Conservation (phyloP, 2,888 invertebrate genomes). For the Calliopum simillimum region DNA sequence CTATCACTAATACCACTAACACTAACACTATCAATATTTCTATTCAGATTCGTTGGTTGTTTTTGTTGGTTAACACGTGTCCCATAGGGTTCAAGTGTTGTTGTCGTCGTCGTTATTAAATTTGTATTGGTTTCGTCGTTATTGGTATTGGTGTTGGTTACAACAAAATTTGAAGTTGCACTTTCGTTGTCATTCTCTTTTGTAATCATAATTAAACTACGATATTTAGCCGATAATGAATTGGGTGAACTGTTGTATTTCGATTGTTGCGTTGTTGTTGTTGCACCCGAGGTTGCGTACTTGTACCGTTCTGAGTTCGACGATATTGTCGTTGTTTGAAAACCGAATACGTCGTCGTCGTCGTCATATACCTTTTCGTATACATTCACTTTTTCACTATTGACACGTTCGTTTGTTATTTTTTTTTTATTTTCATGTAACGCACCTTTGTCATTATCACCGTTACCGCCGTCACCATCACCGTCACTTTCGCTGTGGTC, state of each 20-base stretch:
- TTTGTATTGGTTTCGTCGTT: slow-evolving; percentile 23
- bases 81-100: slow-evolving; percentile 24
- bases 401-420: slow-evolving; percentile 27
- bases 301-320: background rate
- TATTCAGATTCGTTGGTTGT: slow-evolving; percentile 12
- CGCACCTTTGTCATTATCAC: slow-evolving; percentile 38
- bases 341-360: slow-evolving; percentile 45
- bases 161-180: slow-evolving; percentile 36
- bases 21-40: slow-evolving; percentile 13
- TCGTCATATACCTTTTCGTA: slow-evolving; percentile 20
- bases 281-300: slow-evolving; percentile 18
- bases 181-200: slow-evolving; percentile 70
- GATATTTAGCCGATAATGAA: slow-evolving; percentile 76
- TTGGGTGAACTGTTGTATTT: slow-evolving; percentile 49
- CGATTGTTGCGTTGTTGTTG: slow-evolving; percentile 15
- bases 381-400: slow-evolving; percentile 16
- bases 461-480: slow-evolving; percentile 39
- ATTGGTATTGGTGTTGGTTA: slow-evolving; percentile 20
- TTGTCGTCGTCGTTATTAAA: slow-evolving; percentile 11
- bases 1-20: slow-evolving; percentile 9
- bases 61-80: slow-evolving; percentile 39
- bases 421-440: slow-evolving; percentile 37
- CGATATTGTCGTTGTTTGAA: slow-evolving; percentile 36
- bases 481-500: slow-evolving; percentile 36
- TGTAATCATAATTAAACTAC: slow-evolving; percentile 91